Evolutionary conservation across 2,113 vertebrate species (phyloP).

Genomic region (Romanogobio albipinnatus): DNA sequence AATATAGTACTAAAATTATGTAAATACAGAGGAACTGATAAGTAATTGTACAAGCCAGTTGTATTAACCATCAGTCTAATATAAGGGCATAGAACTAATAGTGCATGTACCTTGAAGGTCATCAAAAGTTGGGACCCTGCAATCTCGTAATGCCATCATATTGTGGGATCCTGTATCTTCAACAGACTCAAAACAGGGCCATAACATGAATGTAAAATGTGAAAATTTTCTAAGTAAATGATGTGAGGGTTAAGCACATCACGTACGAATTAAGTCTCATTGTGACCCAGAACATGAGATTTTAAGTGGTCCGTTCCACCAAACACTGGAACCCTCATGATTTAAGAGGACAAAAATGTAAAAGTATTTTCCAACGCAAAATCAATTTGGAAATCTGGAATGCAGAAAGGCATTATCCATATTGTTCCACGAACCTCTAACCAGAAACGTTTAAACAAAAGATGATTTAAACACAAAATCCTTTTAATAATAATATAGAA

Average conservation of each 20-base stretch:
- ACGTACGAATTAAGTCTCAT: background rate
- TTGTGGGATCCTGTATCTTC: background rate
- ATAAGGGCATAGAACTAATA: background rate
- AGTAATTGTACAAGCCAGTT: constrained; percentile 27
- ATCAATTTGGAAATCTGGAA: constrained; percentile 47
- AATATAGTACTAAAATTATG: background rate
- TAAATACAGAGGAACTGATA: constrained; percentile 3
- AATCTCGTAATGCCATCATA: background rate
- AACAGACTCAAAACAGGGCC: background rate
- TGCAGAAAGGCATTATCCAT: constrained; percentile 49
- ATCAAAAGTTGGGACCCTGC: background rate
- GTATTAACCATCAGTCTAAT: constrained; percentile 15
- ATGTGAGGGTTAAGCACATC: background rate
- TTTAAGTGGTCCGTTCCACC: background rate
- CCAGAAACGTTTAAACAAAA: constrained; percentile 49
- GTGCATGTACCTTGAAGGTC: constrained; percentile 9
- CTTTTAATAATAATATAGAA: background rate
- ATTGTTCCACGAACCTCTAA: constrained; percentile 59
- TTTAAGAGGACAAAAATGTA: background rate
- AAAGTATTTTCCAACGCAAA: background rate
- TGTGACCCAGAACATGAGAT: background rate
- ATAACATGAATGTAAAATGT: background rate
- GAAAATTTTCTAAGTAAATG: background rate
- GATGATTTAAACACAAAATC: background rate
- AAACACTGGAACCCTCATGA: background rate